Percentiles rank a stretch among this genome's conserved stretches.
Conservation (phyloP, 1,140 invertebrate genomes). For the Ooceraea biroi region DNA sequence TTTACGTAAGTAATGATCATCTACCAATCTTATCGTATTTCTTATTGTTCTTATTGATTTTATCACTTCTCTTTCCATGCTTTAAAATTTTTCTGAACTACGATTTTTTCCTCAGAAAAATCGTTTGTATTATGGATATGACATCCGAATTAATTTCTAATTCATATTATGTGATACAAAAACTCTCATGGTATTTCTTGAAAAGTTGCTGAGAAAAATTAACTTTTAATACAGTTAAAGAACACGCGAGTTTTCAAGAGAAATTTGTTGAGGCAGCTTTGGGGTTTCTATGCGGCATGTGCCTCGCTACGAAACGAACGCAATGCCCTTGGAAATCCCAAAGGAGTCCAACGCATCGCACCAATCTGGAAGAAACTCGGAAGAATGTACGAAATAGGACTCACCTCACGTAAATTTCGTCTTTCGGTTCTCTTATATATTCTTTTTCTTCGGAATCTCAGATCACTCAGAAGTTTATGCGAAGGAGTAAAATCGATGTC, state of each 20-base stretch:
- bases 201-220: not conserved
- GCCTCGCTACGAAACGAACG: constrained; percentile 81
- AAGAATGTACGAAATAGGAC: not conserved
- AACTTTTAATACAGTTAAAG: not conserved
- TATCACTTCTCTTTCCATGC: not conserved
- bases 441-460: not conserved
- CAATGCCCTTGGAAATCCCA: constrained; percentile 87
- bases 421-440: not conserved
- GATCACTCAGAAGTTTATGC: constrained; percentile 17
- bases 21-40: not conserved
- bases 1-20: constrained; percentile 14
- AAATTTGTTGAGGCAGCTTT: constrained; percentile 84
- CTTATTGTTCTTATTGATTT: not conserved
- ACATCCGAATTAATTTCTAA: not conserved
- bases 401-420: constrained; percentile 3
- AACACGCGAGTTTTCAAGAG: not conserved
- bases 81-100: not conserved
- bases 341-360: constrained; percentile 83
- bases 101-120: not conserved
- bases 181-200: not conserved
- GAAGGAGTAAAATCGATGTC: constrained; percentile 3
- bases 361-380: not conserved
- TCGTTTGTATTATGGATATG: not conserved
- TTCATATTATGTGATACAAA: not conserved
- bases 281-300: constrained; percentile 87